Conservation (phyloP, 92 coral and sea anemone genomes). For the Blastomussa wellsi region DNA sequence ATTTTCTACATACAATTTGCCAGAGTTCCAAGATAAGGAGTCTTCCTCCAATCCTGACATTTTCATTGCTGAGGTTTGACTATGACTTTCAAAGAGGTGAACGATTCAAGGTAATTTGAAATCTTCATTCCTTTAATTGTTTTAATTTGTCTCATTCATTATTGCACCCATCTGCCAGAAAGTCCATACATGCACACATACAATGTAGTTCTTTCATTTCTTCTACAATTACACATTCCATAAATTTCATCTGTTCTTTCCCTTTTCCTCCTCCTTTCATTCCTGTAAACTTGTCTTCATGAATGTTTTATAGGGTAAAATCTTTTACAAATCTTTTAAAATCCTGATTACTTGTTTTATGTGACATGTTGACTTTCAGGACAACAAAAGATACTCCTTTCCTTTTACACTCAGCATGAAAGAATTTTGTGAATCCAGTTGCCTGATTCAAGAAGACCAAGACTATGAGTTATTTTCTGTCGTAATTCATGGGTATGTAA, state of each 20-base stretch:
- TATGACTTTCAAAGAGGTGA: slow-evolving; percentile 70
- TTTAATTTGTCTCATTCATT: background rate
- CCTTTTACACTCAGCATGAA: slow-evolving; percentile 73
- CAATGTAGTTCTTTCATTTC: background rate
- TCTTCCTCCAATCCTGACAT: slow-evolving; percentile 76
- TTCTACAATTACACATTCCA: background rate
- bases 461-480: slow-evolving; percentile 81
- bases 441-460: slow-evolving; percentile 33
- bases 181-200: background rate
- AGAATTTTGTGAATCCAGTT: slow-evolving; percentile 61
- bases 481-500: slow-evolving; percentile 74
- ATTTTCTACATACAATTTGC: background rate
- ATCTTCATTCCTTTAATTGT: background rate
- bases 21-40: slow-evolving; percentile 73
- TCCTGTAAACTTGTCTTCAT: background rate
- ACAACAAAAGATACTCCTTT: slow-evolving; percentile 69
- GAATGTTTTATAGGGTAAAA: background rate
- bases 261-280: background rate
- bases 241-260: background rate
- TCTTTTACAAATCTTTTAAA: no score
- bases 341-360: background rate
- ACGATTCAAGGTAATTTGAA: slow-evolving; percentile 58
- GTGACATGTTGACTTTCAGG: slow-evolving; percentile 33
- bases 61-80: slow-evolving; percentile 75
- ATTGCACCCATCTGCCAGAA: background rate